Percentiles rank a stretch among this genome's conserved stretches.
Conservation (phyloP, 2,888 invertebrate genomes). For the Chirona hameri region DNA sequence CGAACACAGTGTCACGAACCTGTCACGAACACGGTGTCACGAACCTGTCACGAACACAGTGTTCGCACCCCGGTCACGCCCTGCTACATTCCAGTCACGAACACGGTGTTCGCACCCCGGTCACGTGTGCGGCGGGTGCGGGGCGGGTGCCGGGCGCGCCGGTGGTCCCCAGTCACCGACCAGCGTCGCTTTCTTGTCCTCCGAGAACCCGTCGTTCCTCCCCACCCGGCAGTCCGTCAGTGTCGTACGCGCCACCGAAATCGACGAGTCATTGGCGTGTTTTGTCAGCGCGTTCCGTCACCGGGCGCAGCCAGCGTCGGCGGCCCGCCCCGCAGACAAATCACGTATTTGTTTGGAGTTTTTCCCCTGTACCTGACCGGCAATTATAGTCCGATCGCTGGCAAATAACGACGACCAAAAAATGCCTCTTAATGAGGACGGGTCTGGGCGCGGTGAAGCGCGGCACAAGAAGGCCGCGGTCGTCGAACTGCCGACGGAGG, state of each 20-base stretch:
- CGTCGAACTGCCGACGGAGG: too few relatives aligned
- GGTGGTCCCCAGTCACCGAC: not conserved
- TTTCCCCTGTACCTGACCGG: not conserved
- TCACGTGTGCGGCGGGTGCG: not conserved
- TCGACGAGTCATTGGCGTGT: not conserved
- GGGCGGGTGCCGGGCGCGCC: not conserved
- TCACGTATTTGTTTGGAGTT: not conserved
- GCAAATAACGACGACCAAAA: not conserved
- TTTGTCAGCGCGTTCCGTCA: not conserved
- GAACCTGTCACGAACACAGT: too few relatives aligned
- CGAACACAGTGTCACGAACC: too few relatives aligned
- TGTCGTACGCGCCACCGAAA: not conserved
- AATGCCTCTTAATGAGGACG: too few relatives aligned
- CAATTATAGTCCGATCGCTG: not conserved
- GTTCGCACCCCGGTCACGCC: not conserved
- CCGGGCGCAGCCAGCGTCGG: not conserved
- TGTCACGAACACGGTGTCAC: too few relatives aligned
- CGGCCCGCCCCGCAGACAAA: not conserved
- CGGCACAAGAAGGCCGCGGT: too few relatives aligned
- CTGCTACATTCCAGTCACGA: not conserved
- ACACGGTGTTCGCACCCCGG: not conserved
- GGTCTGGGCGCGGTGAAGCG: too few relatives aligned
- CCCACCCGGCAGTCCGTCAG: not conserved
- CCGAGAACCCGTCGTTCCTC: not conserved
- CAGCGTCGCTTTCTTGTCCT: not conserved